Percentiles rank a stretch among this genome's conserved stretches.
Evolutionary conservation across 2,113 vertebrate genomes (phyloP).

Genomic region (Chlorodrepanis virens): DNA sequence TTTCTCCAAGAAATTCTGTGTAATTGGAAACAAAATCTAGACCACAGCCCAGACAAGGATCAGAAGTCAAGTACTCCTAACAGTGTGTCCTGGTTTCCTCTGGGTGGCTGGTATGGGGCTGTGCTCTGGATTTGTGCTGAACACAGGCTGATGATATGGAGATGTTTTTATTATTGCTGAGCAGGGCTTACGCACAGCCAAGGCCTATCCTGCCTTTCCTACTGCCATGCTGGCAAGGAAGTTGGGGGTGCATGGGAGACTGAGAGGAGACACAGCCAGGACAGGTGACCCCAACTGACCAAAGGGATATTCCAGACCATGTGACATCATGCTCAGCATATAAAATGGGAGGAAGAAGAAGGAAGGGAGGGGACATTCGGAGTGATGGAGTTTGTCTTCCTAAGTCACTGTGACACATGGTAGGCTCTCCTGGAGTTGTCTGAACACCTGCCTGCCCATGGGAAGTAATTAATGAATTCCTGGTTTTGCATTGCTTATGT

Average conservation of each 20-base stretch:
- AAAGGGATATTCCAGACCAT: not conserved
- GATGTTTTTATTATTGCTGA: not conserved
- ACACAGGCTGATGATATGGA: not conserved
- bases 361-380: not conserved
- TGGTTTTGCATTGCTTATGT: not conserved
- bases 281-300: not conserved
- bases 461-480: not conserved
- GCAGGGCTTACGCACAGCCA: not conserved
- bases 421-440: not conserved
- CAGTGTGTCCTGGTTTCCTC: accelerated
- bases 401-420: not conserved
- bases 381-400: not conserved
- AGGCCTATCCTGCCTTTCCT: not conserved
- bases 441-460: not conserved
- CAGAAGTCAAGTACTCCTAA: not conserved
- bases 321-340: not conserved
- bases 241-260: accelerated
- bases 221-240: not conserved
- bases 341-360: not conserved
- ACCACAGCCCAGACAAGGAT: not conserved
- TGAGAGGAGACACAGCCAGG: not conserved
- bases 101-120: not conserved
- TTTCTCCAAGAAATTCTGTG: not conserved
- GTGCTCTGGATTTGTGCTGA: too few species aligned
- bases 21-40: not conserved